Conservation (phyloP, 2,797 vertebrate species). For the Clamator glandarius region DNA sequence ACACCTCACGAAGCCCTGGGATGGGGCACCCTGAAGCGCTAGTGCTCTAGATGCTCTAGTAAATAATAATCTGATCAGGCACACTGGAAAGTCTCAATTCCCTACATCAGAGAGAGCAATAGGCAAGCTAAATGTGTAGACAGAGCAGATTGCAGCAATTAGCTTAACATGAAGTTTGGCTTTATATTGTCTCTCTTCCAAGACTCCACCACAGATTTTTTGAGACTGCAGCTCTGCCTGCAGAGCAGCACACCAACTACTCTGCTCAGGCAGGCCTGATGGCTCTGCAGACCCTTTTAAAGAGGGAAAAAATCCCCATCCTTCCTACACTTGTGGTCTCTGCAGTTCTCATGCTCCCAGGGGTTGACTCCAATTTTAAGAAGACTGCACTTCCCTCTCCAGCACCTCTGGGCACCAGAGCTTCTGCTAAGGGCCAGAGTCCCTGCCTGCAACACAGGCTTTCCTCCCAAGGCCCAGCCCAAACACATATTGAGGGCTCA, state of each 20-base stretch:
- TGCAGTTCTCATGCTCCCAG: neutral
- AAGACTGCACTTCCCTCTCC: neutral
- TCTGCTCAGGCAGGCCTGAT: neutral
- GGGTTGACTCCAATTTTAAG: neutral
- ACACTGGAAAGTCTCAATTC: neutral
- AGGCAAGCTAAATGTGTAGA: neutral
- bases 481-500: fast-evolving
- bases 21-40: neutral
- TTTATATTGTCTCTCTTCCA: neutral
- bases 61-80: neutral
- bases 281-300: neutral
- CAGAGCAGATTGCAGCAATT: neutral
- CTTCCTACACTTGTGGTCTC: neutral
- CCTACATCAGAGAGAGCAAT: neutral
- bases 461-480: neutral
- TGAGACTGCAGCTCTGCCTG: neutral
- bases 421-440: neutral
- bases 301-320: neutral
- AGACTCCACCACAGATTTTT: neutral
- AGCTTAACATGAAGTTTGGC: neutral
- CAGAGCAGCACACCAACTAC: neutral
- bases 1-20: neutral
- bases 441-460: fast-evolving
- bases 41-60: neutral
- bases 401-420: neutral